Percentiles rank a stretch among this genome's conserved stretches.
phyloP scores from a whole-genome alignment of 2,113 vertebrate species.

The Anarhynchus alexandrinus region DNA sequence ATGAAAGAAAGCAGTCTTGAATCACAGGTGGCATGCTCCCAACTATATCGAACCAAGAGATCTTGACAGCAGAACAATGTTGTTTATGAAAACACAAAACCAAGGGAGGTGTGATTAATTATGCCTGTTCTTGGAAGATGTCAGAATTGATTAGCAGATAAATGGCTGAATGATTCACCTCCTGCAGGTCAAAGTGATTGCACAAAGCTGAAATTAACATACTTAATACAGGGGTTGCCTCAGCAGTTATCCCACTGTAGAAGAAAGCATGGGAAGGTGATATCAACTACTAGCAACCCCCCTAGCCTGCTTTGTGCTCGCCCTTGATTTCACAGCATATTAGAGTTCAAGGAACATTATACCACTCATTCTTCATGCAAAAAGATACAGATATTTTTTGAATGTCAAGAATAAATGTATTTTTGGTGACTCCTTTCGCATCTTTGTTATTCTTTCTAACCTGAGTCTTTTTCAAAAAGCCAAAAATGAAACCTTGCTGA shows the following conservation, averaged over 20 bases:
- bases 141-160: slow-evolving; percentile 68
- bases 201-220: slow-evolving; percentile 59
- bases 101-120: slow-evolving; percentile 68
- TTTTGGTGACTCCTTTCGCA: not conserved
- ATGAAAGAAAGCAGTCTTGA: slow-evolving; percentile 10
- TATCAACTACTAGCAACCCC: not conserved
- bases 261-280: not conserved
- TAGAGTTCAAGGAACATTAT: not conserved
- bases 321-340: not conserved
- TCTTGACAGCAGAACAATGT: slow-evolving; percentile 57
- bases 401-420: not conserved
- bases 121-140: slow-evolving; percentile 62
- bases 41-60: slow-evolving; percentile 13
- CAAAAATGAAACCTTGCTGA: not conserved
- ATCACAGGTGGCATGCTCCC: slow-evolving; percentile 38
- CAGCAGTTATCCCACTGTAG: slow-evolving; percentile 44
- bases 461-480: not conserved
- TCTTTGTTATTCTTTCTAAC: not conserved
- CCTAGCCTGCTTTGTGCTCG: not conserved
- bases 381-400: not conserved
- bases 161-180: slow-evolving; percentile 68
- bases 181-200: slow-evolving; percentile 67
- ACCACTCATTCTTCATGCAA: not conserved
- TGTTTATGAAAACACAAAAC: slow-evolving; percentile 69
- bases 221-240: slow-evolving; percentile 33